A percentile compares a stretch with the other conserved stretches of the same genome.
These are phyloP conservation scores for Dryomyza anilis DNA, from an alignment of 2,888 invertebrate species.

Conservation along the genomic window DNA sequence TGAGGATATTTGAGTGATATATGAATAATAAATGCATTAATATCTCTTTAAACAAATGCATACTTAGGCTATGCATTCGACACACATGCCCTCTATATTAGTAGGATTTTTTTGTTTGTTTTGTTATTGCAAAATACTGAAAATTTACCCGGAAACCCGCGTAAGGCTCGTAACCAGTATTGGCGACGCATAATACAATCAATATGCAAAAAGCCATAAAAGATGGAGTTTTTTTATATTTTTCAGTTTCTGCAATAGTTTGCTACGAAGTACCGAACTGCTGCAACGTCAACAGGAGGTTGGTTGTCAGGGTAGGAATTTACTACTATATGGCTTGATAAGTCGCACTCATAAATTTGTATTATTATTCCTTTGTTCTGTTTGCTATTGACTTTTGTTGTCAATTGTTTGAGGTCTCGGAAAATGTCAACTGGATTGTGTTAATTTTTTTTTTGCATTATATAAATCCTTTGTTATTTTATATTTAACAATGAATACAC, in stretches of 20 bases:
- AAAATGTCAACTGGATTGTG: constrained; percentile 13
- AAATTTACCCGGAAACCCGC: not conserved
- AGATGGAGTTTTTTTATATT: constrained; percentile 19
- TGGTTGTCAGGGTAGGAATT: not conserved
- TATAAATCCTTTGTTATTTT: not conserved
- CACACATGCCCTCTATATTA: no score
- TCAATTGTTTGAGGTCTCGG: constrained; percentile 18
- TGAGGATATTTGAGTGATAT: no score
- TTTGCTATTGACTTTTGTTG: constrained; percentile 20
- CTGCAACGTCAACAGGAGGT: not conserved
- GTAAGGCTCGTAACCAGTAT: not conserved
- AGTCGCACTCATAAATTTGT: constrained; percentile 21
- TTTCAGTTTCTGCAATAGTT: not conserved
- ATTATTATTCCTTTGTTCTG: constrained; percentile 22
- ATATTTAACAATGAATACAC: not conserved
- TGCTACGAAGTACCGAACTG: not conserved
- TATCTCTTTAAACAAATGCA: no score
- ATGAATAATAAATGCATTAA: no score
- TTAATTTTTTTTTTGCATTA: not conserved
- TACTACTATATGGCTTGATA: constrained; percentile 15
- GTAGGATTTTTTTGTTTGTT: no score
- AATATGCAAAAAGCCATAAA: constrained; percentile 19
- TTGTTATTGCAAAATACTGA: no score
- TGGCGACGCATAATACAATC: constrained; percentile 7
- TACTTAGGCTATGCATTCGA: no score